These are phyloP conservation scores for Chamaea fasciata DNA, from an alignment of 2,113 vertebrate genomes.

Conservation along the genomic window DNA sequence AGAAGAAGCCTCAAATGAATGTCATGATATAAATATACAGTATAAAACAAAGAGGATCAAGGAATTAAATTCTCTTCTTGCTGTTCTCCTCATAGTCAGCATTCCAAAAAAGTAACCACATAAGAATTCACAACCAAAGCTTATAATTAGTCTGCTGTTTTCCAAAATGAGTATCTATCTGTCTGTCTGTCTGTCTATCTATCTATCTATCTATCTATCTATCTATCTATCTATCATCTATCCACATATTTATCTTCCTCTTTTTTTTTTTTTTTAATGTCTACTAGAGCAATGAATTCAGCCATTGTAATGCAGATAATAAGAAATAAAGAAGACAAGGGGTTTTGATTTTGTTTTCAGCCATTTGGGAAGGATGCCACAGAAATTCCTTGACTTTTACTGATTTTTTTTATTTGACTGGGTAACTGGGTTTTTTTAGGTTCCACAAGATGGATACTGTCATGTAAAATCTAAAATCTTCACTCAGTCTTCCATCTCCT, in stretches of 20 bases:
- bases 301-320: background rate
- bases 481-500: background rate
- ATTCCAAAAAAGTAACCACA: background rate
- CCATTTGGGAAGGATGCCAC: background rate
- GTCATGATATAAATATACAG: background rate
- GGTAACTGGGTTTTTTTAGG: background rate
- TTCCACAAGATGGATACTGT: background rate
- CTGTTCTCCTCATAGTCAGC: background rate
- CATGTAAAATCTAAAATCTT: background rate
- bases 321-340: background rate
- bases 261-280: background rate
- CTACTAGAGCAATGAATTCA: background rate
- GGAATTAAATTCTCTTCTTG: background rate
- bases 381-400: background rate
- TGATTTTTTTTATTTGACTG: background rate
- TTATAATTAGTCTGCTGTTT: background rate
- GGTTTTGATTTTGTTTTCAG: background rate
- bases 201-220: background rate
- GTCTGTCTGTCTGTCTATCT: background rate
- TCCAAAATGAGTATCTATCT: background rate
- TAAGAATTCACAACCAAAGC: background rate
- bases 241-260: background rate
- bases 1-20: background rate
- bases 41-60: background rate
- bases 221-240: background rate